A percentile compares a stretch with the other conserved stretches of the same genome.
These are phyloP conservation scores for Actenoides hombroni DNA, from an alignment of 2,113 vertebrate species.

Conservation along the genomic window DNA sequence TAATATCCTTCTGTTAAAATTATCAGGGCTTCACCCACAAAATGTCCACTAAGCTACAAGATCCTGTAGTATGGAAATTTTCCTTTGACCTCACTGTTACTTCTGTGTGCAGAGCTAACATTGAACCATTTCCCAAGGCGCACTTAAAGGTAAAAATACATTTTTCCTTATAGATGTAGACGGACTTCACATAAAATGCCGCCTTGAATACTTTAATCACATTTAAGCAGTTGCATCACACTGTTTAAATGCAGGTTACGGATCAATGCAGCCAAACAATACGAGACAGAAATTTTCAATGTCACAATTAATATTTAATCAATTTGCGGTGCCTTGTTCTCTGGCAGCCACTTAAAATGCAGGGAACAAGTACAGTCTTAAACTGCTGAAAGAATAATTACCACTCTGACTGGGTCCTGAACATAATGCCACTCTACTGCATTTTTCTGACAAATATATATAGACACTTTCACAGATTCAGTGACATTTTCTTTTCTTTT, in stretches of 20 bases:
- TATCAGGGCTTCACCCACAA: not conserved
- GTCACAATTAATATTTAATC: constrained; percentile 51
- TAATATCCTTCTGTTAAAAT: not conserved
- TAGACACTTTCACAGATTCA: not conserved
- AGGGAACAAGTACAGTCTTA: not conserved
- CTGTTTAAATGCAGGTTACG: not conserved
- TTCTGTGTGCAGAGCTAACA: not conserved
- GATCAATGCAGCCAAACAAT: not conserved
- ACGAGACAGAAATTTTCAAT: not conserved
- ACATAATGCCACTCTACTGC: not conserved
- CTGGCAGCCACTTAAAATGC: constrained; percentile 29
- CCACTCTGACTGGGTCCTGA: constrained; percentile 26
- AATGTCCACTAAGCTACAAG: not conserved
- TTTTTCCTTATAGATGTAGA: not conserved
- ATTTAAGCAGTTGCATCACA: not conserved
- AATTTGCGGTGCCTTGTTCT: not conserved
- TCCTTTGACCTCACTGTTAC: not conserved
- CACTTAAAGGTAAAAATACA: not conserved
- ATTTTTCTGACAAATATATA: constrained; percentile 35
- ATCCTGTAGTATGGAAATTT: not conserved
- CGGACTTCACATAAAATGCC: not conserved
- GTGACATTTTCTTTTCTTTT: constrained; percentile 35
- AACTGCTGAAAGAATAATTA: constrained; percentile 37
- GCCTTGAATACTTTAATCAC: not conserved
- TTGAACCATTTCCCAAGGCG: not conserved